These are phyloP conservation scores for Acanthochromis polyacanthus DNA, from an alignment of 2,113 vertebrate species.

Conservation along the genomic window DNA sequence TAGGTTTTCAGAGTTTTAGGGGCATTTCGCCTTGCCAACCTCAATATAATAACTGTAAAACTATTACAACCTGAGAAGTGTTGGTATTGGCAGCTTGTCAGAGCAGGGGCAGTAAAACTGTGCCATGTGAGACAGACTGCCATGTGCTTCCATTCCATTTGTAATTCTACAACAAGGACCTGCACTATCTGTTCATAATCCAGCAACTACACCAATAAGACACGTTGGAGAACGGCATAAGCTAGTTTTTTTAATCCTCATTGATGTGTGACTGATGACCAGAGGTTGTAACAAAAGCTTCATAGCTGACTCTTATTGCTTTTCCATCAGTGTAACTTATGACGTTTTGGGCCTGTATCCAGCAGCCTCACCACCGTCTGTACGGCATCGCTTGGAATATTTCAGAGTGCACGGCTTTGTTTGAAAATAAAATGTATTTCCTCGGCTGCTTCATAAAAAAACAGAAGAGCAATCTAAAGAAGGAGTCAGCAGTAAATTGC, in stretches of 20 bases:
- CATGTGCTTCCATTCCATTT: conserved; percentile 70
- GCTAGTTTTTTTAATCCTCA: conserved; percentile 20
- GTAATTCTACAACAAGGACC: conserved; percentile 51
- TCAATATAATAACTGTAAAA: conserved; percentile 83
- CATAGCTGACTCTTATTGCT: conserved; percentile 45
- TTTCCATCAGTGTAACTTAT: conserved; percentile 43
- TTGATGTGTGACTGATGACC: conserved; percentile 33
- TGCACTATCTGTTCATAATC: conserved; percentile 48
- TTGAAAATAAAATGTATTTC: conserved; percentile 58
- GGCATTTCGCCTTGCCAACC: conserved; percentile 71
- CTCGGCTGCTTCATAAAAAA: conserved; percentile 40
- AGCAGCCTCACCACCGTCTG: conserved; percentile 37
- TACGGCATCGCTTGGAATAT: conserved; percentile 45
- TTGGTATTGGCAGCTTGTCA: conserved; percentile 79
- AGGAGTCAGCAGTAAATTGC: conserved; percentile 50
- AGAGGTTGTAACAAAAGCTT: conserved; percentile 50
- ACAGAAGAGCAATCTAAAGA: conserved; percentile 32
- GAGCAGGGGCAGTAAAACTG: conserved; percentile 64
- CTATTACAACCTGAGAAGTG: conserved; percentile 84
- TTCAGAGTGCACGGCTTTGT: conserved; percentile 34
- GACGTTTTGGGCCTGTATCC: conserved; percentile 26
- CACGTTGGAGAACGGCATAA: conserved; percentile 31
- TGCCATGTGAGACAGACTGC: conserved; percentile 56
- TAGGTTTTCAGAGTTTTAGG: conserved; percentile 68
- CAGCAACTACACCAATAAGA: conserved; percentile 40